Conservation (phyloP, 2,797 vertebrate genomes). For the Lacerta bilineata region DNA sequence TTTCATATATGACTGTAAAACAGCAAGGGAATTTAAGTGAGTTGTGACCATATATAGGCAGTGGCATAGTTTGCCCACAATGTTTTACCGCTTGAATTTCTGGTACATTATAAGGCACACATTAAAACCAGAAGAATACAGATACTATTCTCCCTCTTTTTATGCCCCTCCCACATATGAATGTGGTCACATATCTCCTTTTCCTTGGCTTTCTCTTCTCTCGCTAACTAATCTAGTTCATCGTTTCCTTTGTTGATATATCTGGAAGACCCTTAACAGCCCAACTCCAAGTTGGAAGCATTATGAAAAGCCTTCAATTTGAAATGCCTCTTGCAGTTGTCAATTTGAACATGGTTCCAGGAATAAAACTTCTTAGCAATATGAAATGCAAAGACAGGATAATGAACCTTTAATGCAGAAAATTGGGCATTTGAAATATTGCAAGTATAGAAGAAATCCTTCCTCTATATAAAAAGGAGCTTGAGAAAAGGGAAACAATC, state of each 20-base stretch:
- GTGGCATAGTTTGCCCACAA: too few species aligned
- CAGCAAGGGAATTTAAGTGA: too few species aligned
- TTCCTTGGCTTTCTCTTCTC: not conserved
- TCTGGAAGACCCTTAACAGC: not conserved
- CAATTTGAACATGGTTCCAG: not conserved
- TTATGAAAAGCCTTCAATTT: not conserved
- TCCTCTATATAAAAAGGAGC: not conserved
- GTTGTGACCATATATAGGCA: too few species aligned
- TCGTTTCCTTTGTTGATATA: not conserved
- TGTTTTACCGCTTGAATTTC: too few species aligned
- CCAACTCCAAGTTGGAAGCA: too few species aligned
- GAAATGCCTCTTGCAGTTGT: not conserved
- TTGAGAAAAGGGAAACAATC: not conserved
- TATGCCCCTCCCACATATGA: too few species aligned
- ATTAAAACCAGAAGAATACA: too few species aligned
- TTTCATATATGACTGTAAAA: too few species aligned
- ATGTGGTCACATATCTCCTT: not conserved
- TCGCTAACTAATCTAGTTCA: not conserved
- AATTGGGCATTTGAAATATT: not conserved
- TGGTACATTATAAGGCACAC: not conserved
- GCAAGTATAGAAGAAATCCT: not conserved
- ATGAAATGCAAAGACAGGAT: not conserved
- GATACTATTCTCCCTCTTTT: not conserved
- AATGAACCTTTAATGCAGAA: not conserved
- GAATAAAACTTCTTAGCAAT: not conserved